Evolutionary conservation across 30 jellyfish, hydroid and myxozoan species (phyloP).

Genomic region (Sanderia malayensis): DNA sequence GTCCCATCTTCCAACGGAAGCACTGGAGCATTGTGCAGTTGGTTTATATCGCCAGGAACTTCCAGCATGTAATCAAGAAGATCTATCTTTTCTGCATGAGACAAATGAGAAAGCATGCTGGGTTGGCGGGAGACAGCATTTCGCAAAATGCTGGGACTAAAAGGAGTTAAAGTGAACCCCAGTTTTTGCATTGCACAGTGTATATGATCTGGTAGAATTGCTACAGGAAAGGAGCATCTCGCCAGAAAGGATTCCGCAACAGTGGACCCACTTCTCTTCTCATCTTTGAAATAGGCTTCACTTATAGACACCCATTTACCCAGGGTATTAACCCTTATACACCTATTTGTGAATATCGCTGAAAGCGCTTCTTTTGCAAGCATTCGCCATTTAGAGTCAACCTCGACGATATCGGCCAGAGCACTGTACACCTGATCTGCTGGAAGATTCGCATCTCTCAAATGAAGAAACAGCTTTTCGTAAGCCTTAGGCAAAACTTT

Average conservation of each 20-base stretch:
- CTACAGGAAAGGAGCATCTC: constrained; percentile 5
- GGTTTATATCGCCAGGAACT: constrained; percentile 14
- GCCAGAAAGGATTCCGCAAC: not conserved
- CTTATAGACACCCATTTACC: constrained; percentile 14
- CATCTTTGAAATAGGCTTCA: not conserved
- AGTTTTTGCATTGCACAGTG: no score
- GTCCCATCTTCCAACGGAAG: constrained; percentile 31
- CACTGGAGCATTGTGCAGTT: constrained; percentile 17
- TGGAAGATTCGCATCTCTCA: not conserved
- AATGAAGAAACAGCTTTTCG: not conserved
- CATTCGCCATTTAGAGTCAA: not conserved
- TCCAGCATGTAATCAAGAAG: no score
- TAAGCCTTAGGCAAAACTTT: not conserved
- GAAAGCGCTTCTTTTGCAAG: not conserved
- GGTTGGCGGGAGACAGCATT: not conserved
- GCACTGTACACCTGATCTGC: not conserved
- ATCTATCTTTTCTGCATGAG: no score
- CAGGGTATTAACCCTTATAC: constrained; percentile 19
- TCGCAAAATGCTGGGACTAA: not conserved
- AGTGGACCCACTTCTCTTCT: not conserved
- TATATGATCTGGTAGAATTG: no score
- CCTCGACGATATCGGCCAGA: not conserved
- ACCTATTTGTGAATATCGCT: not conserved
- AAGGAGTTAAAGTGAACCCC: no score
- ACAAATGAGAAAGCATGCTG: no score